Evolutionary conservation across 2,113 vertebrate species (phyloP).

Genomic region (Engraulis encrasicolus): DNA sequence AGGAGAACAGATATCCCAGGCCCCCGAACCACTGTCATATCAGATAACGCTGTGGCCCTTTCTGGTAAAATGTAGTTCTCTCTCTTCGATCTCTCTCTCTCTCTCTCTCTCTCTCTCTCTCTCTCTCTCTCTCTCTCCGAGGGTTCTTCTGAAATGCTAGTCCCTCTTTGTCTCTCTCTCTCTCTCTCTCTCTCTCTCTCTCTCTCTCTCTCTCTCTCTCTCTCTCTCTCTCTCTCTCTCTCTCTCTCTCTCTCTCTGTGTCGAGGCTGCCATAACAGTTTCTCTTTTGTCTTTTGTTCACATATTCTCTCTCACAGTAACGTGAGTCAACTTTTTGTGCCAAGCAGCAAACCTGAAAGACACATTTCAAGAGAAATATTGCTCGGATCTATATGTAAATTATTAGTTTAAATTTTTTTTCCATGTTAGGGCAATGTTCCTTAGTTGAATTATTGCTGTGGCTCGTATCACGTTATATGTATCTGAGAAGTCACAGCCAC

Average conservation of each 20-base stretch:
- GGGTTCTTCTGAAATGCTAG: no score
- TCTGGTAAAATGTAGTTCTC: background rate
- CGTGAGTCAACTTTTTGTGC: background rate
- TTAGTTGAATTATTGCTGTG: conserved; percentile 1
- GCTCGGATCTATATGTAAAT: conserved; percentile 7
- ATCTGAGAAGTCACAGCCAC: background rate
- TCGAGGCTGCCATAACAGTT: no score
- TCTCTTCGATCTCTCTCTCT: background rate
- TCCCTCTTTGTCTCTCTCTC: background rate
- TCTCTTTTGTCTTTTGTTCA: background rate
- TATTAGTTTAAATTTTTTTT: conserved; percentile 12
- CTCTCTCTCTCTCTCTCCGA: background rate
- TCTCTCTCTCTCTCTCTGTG: background rate
- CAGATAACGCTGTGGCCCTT: conserved; percentile 30
- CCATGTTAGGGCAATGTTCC: background rate
- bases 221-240: background rate
- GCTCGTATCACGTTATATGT: background rate
- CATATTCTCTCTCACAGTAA: background rate
- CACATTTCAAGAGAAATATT: background rate
- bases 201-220: background rate
- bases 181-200: background rate
- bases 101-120: background rate
- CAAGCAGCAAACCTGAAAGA: conserved; percentile 17
- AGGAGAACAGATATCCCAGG: background rate
- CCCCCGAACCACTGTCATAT: conserved; percentile 37